Percentiles rank a stretch among this genome's conserved stretches.
Evolutionary conservation across 2,888 invertebrate genomes (phyloP).

Genomic region (Ctenicera cuprea): DNA sequence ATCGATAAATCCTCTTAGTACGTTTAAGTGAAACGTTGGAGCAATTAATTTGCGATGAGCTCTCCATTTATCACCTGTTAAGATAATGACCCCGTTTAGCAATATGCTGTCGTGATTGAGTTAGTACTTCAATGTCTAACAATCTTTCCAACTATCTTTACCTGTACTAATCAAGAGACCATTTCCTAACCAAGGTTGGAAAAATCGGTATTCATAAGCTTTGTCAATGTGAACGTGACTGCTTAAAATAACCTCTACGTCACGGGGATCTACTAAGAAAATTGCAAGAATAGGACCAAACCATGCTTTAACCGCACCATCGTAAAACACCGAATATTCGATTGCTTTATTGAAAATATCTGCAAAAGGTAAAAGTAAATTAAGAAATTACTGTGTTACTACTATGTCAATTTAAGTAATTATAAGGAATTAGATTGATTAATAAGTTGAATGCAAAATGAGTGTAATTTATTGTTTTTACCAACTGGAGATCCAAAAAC

Average conservation of each 20-base stretch:
- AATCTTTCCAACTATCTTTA: too few relatives aligned
- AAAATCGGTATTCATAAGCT: slow-evolving; percentile 85
- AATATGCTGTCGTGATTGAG: too few relatives aligned
- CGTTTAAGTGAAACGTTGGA: slow-evolving; percentile 74
- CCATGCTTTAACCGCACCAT: slow-evolving; percentile 82
- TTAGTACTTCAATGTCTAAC: not conserved
- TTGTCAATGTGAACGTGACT: slow-evolving; percentile 89
- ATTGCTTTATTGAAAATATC: slow-evolving; percentile 82
- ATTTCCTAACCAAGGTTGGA: slow-evolving; percentile 89
- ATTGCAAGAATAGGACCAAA: slow-evolving; percentile 84
- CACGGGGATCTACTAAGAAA: slow-evolving; percentile 85
- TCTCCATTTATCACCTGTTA: slow-evolving; percentile 70
- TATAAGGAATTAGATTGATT: too few relatives aligned
- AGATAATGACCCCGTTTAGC: too few relatives aligned
- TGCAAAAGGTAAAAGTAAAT: slow-evolving; percentile 65
- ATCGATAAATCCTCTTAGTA: slow-evolving; percentile 75
- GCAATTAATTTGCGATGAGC: slow-evolving; percentile 74
- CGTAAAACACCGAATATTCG: slow-evolving; percentile 75
- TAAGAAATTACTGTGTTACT: not conserved
- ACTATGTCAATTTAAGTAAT: not conserved
- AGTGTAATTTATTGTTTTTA: slow-evolving; percentile 69
- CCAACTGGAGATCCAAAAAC: slow-evolving; percentile 84
- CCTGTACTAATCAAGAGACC: slow-evolving; percentile 89
- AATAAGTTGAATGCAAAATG: too few relatives aligned
- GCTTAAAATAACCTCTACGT: slow-evolving; percentile 85